Base-by-base conservation (phyloP, 37 sponge, comb jelly and placozoan species). In the Diacarnus erythraeanus region DNA sequence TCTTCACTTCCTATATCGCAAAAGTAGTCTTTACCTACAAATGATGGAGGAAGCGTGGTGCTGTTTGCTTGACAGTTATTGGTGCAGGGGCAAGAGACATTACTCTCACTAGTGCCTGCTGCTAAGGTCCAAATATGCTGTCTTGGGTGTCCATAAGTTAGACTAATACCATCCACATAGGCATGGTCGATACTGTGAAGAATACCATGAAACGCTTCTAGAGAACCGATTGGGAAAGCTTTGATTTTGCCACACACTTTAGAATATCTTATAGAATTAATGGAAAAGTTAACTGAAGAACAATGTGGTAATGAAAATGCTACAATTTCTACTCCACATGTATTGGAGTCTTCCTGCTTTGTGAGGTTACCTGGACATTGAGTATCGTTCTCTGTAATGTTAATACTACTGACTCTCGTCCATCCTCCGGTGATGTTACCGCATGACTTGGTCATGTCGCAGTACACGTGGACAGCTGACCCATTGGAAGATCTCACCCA, bases 241-340 rank as follows among this genome's bases (percentile, higher is more conserved):
- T 21, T 42, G 8, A 84, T 74, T 33, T 77, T 59, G 39, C 90
- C 90, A 81, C 90, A 90, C 5, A 90, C 78, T 22, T 81, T 51
- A 25, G 80, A 71, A 75, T 84, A 89, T 43, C 9, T 23, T 17
- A 78, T 73, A 9, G 57, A 38, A 59, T 73, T 31, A 15, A 47
- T 26, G 25, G 69, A 8, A 42, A 59, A 80, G 25, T 40, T 58
- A 30, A 73, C 33, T 18, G 75, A 72, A 36, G 66, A 89, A 26
- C 84, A 78, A 1, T 34, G 69, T 41, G 61, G 61, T n/a, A 26
- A 5, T n/a, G 6, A 6, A 20, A 26, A 26, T 20, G 61, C n/a
- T 25, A 21, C 22, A 17, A 20, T 26, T 60, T 5, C n/a, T n/a
- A n/a, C n/a, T 47, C 51, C 51, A 47, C 51, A 47, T 15, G 12